A percentile compares a stretch with the other conserved stretches of the same genome.
Evolutionary conservation across 2,113 vertebrate species (phyloP).

Genomic region (Pangasianodon hypophthalmus): DNA sequence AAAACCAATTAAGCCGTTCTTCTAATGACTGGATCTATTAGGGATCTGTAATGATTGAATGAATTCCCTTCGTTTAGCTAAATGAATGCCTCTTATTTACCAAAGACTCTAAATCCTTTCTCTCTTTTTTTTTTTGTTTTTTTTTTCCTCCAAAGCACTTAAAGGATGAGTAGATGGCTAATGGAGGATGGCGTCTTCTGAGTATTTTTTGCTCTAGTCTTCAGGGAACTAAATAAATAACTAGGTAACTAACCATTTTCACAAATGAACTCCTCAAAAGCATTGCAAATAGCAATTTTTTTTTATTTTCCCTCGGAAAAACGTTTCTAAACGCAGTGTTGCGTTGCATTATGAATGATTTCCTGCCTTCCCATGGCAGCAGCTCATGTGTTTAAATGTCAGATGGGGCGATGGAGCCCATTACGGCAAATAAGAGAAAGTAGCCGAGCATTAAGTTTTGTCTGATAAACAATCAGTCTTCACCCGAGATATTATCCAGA

Average conservation of each 20-base stretch:
- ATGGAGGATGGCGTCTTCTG: slow-evolving; percentile 9
- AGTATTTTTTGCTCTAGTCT: slow-evolving; percentile 15
- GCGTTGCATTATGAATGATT: slow-evolving; percentile 24
- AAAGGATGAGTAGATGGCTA: slow-evolving; percentile 41
- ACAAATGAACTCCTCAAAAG: slow-evolving; percentile 2
- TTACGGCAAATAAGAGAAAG: slow-evolving; percentile 41
- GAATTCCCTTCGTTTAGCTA: slow-evolving; percentile 38
- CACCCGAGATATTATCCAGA: slow-evolving; percentile 6
- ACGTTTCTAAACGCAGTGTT: not conserved
- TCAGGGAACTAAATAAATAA: slow-evolving; percentile 29
- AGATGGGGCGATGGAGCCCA: slow-evolving; percentile 13
- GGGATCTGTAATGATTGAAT: slow-evolving; percentile 34
- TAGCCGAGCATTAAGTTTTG: slow-evolving; percentile 17
- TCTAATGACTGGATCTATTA: slow-evolving; percentile 32
- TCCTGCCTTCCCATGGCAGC: slow-evolving; percentile 3
- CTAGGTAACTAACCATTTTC: slow-evolving; percentile 13
- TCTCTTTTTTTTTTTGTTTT: not conserved
- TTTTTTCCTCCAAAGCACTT: not conserved
- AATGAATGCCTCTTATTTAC: slow-evolving; percentile 43
- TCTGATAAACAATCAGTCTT: slow-evolving; percentile 26
- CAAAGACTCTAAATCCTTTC: slow-evolving; percentile 1
- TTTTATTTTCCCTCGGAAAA: not conserved
- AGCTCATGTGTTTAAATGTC: slow-evolving; percentile 17
- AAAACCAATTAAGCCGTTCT: slow-evolving; percentile 34
- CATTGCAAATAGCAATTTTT: not conserved